Percentiles rank a stretch among this genome's conserved stretches.
phyloP scores from a whole-genome alignment of 1,140 invertebrate genomes.

The Drosophila truncata region DNA sequence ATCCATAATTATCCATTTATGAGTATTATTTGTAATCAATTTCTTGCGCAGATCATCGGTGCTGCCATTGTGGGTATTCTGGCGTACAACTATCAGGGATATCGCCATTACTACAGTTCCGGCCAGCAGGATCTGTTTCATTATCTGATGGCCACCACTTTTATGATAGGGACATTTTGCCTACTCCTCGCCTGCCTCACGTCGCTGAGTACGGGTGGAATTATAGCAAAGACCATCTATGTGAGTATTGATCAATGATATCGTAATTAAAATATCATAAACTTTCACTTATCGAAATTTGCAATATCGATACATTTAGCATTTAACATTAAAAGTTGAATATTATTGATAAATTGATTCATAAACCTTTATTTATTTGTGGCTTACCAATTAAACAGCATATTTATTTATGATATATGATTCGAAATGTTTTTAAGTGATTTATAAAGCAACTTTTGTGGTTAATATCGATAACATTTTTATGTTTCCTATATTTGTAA shows the following conservation, averaged over 20 bases:
- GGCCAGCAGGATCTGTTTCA: constrained; percentile 89
- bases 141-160: constrained; percentile 88
- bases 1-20: constrained; percentile 32
- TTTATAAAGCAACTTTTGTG: too few species aligned
- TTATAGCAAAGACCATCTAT: constrained; percentile 93
- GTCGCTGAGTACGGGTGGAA: constrained; percentile 91
- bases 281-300: background rate
- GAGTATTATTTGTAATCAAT: background rate
- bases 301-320: too few species aligned
- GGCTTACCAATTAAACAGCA: too few species aligned
- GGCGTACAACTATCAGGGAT: constrained; percentile 87
- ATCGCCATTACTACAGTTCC: constrained; percentile 48
- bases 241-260: constrained; percentile 87
- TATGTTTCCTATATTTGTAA: too few species aligned
- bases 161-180: constrained; percentile 91
- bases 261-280: background rate
- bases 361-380: too few species aligned
- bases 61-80: constrained; percentile 90
- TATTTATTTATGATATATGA: too few species aligned
- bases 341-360: too few species aligned
- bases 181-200: constrained; percentile 90
- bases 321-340: too few species aligned
- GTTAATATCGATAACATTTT: too few species aligned
- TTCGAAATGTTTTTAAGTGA: too few species aligned
- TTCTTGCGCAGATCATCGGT: constrained; percentile 89